Evolutionary conservation across 2,888 invertebrate genomes (phyloP).

Genomic region (Noctua comes): DNA sequence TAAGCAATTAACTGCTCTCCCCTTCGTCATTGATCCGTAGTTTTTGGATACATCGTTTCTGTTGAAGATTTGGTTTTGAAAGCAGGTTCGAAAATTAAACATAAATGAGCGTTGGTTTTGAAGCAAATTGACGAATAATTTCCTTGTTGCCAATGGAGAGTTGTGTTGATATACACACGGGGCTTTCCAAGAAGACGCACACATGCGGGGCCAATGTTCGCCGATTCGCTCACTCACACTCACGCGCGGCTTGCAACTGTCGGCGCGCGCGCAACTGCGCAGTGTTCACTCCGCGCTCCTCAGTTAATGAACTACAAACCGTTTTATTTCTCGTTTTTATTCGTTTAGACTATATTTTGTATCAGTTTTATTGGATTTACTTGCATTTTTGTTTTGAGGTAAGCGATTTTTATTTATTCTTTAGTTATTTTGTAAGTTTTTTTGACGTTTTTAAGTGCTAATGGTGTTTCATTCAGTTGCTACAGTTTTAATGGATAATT

Average conservation of each 20-base stretch:
- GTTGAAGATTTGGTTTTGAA: conserved; percentile 12
- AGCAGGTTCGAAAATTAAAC: not conserved
- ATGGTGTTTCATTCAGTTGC: conserved; percentile 8
- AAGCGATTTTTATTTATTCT: conserved; percentile 24
- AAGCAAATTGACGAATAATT: conserved; percentile 47
- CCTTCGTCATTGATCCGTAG: not conserved
- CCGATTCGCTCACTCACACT: conserved; percentile 49
- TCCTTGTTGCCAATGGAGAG: conserved; percentile 56
- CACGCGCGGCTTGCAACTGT: conserved; percentile 50
- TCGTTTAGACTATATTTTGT: conserved; percentile 20
- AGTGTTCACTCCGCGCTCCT: conserved; percentile 46
- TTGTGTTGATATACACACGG: conserved; percentile 55
- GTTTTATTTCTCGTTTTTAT: conserved; percentile 25
- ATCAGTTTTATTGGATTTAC: conserved; percentile 48
- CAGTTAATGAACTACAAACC: conserved; percentile 20
- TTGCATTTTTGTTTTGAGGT: conserved; percentile 34
- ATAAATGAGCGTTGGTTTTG: not conserved
- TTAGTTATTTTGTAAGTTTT: not conserved
- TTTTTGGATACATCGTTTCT: conserved; percentile 1
- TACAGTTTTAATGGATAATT: conserved; percentile 31
- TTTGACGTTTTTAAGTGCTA: not conserved
- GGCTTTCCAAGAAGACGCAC: conserved; percentile 72
- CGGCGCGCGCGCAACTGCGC: conserved; percentile 53
- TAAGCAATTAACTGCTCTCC: conserved; percentile 12
- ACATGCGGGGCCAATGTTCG: conserved; percentile 47